Conservation (phyloP, 2,797 vertebrate genomes). For the Alectoris magna region DNA sequence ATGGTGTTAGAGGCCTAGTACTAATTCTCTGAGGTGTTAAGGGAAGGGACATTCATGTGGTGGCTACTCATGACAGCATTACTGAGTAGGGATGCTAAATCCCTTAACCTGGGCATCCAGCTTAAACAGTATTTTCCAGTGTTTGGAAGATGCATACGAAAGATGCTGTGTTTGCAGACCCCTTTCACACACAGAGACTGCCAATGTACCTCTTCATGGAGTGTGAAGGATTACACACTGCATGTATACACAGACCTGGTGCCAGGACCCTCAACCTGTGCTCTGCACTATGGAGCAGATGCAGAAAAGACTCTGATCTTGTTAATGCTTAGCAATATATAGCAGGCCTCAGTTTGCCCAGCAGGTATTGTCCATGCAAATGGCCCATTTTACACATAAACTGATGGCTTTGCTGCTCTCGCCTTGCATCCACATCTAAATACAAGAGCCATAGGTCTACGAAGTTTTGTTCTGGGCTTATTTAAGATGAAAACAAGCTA, state of each 20-base stretch:
- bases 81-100: not conserved
- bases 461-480: conserved; percentile 2
- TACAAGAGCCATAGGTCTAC: not conserved
- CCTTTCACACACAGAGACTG: not conserved
- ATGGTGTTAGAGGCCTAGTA: not conserved
- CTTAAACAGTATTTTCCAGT: not conserved
- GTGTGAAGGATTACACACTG: not conserved
- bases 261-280: not conserved
- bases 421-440: not conserved
- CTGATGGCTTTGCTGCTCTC: not conserved
- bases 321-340: not conserved
- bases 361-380: not conserved
- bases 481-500: conserved; percentile 8
- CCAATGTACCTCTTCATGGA: not conserved
- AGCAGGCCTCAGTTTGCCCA: not conserved
- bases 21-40: not conserved
- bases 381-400: not conserved
- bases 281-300: not conserved
- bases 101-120: not conserved
- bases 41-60: rapidly evolving
- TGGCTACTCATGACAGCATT: not conserved
- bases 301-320: not conserved
- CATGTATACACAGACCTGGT: not conserved
- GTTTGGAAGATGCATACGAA: not conserved
- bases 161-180: not conserved